A percentile compares a stretch with the other conserved stretches of the same genome.
phyloP scores from a whole-genome alignment of 2,797 vertebrate species.

The Channa striata region DNA sequence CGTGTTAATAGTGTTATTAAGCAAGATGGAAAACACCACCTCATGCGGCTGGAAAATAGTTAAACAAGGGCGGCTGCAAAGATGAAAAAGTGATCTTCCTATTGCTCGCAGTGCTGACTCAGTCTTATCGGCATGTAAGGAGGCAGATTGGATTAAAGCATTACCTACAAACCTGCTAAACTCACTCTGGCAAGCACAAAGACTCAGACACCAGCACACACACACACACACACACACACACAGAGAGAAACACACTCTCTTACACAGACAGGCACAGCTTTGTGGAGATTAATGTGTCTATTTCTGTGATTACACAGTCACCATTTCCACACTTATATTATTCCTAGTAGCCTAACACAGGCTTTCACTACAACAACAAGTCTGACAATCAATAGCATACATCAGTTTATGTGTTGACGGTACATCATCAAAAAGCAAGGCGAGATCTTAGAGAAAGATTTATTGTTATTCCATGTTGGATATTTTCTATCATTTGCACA shows the following conservation, averaged over 20 bases:
- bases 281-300: slow-evolving; percentile 62
- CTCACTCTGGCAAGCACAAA: slow-evolving; percentile 37
- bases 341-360: slow-evolving; percentile 31
- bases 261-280: slow-evolving; percentile 30
- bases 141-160: slow-evolving; percentile 69
- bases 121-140: slow-evolving; percentile 53
- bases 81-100: slow-evolving; percentile 47
- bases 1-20: slow-evolving; percentile 16
- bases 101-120: slow-evolving; percentile 66
- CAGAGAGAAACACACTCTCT: slow-evolving; percentile 13
- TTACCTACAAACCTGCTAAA: slow-evolving; percentile 69
- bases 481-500: not conserved
- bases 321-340: slow-evolving; percentile 52
- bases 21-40: slow-evolving; percentile 7
- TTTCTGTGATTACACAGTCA: slow-evolving; percentile 59
- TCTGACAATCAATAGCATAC: slow-evolving; percentile 6
- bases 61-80: slow-evolving; percentile 19
- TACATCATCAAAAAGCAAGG: slow-evolving; percentile 12
- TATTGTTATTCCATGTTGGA: not conserved
- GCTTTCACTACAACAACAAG: slow-evolving; percentile 16
- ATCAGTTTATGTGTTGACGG: not conserved
- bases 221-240: not conserved
- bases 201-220: not conserved
- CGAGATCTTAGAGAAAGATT: not conserved
- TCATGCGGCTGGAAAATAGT: slow-evolving; percentile 20